phyloP scores from a whole-genome alignment of 2,888 invertebrate species.

The Cheilosia soror region DNA sequence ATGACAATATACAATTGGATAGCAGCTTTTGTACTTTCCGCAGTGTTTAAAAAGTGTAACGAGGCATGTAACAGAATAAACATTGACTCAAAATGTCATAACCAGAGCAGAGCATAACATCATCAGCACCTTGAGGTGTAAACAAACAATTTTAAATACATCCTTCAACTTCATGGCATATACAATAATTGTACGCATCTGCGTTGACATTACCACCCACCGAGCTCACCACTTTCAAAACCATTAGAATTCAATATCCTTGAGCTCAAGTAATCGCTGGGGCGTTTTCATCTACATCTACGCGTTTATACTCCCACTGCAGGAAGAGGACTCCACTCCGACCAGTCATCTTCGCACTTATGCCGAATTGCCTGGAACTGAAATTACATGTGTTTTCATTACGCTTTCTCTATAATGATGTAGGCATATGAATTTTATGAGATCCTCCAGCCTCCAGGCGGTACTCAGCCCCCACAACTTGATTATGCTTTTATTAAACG shows the following conservation, averaged over 20 bases:
- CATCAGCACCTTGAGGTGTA: not conserved
- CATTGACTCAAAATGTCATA: too few relatives aligned
- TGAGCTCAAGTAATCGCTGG: not conserved
- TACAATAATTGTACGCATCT: not conserved
- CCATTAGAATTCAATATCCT: not conserved
- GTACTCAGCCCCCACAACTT: conserved; percentile 36
- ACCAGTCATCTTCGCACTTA: conserved; percentile 3
- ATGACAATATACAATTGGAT: too few relatives aligned
- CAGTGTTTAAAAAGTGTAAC: too few relatives aligned
- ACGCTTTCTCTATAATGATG: not conserved
- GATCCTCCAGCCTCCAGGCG: conserved; percentile 2
- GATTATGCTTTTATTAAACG: conserved; percentile 41
- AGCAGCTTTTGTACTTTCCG: too few relatives aligned
- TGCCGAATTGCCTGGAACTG: conserved; percentile 20
- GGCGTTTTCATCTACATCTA: too few relatives aligned
- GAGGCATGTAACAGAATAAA: too few relatives aligned
- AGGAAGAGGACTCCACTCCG: not conserved
- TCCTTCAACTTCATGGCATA: not conserved
- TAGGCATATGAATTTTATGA: conserved; percentile 23
- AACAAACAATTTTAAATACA: not conserved
- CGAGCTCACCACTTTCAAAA: too few relatives aligned
- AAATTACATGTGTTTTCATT: conserved; percentile 35
- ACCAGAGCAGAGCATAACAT: too few relatives aligned
- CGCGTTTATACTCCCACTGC: too few relatives aligned
- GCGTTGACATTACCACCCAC: too few relatives aligned